Evolutionary conservation across 2,113 vertebrate genomes (phyloP), one percentile per base, ranked within the genome.

Genomic region (Asarcornis scutulata): DNA sequence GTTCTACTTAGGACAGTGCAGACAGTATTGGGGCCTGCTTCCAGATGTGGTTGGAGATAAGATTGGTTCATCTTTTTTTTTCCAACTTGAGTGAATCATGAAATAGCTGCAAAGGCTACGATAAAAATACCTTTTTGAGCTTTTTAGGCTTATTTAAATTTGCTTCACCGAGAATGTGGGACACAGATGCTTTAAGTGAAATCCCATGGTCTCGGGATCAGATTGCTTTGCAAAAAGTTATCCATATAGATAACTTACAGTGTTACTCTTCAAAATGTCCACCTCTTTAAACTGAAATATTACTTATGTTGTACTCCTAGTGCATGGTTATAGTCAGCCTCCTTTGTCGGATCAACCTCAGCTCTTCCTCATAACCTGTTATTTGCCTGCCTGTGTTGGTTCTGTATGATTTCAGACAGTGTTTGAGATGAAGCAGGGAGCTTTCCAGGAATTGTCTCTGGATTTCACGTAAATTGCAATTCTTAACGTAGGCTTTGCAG

Each of bases 91-190:
- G 42, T 56, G 73, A 81, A 96, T 88, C 63, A 87, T 73, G 73
- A 91, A 87, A 95, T 79, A 79, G 29, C 69, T 96, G 74, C 75
- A 88, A 63, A 95, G 66, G 50, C 81, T 86, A 52, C 69, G 81
- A 94, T 77, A 95, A 85, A 94, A 94, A 83, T 94, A 92, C 71
- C 59, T 76, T 91, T 88, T 76, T 60, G 80, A 95, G 50, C 25
- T 69, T 89, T 83, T 96, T 74, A 91, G 44, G 55, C 64, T 96
- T 83, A 83, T 94, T 89, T 76, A 86, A 82, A 81, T 60, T 84
- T 93, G 83, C 50, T 95, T 97, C 95, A 58, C 40, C 50, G 42
- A 81, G 77, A 86, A 79, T 92, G 92, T 95, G 88, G 84, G 97
- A 90, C 67, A 91, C 40, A 92, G 91, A 87, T 90, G 86, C 93